These are phyloP conservation scores for Gallirallus australis DNA, from an alignment of 2,797 vertebrate species.

Conservation along the genomic window DNA sequence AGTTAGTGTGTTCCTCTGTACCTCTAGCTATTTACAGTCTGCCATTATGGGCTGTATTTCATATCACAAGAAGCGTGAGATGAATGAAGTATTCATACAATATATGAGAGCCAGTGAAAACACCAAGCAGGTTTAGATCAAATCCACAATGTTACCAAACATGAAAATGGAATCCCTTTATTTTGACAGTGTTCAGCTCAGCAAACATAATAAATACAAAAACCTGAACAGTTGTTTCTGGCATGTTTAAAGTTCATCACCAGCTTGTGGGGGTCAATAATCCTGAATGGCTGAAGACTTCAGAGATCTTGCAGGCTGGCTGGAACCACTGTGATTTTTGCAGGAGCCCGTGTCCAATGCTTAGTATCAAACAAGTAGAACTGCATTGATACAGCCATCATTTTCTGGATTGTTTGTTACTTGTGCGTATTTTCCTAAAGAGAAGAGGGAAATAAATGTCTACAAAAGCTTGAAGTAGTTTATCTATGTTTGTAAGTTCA, in stretches of 20 bases:
- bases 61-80: not conserved
- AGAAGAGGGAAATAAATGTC: not conserved
- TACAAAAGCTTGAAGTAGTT: not conserved
- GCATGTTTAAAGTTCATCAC: not conserved
- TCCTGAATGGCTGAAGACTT: not conserved
- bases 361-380: constrained; percentile 84
- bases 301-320: not conserved
- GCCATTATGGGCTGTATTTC: not conserved
- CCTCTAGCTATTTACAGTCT: not conserved
- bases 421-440: constrained; percentile 95
- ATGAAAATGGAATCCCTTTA: constrained; percentile 52
- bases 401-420: constrained; percentile 99
- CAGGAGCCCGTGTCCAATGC: not conserved
- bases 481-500: not conserved
- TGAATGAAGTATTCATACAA: not conserved
- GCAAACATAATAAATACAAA: not conserved
- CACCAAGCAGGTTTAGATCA: not conserved
- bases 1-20: not conserved
- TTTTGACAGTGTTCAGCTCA: constrained; percentile 9
- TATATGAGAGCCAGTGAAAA: not conserved
- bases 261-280: not conserved
- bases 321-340: not conserved
- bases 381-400: constrained; percentile 96
- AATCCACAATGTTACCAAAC: not conserved
- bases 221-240: not conserved